A percentile compares a stretch with the other conserved stretches of the same genome.
These are phyloP conservation scores for Tetragonula clypearis DNA, from an alignment of 1,140 invertebrate genomes.

Conservation along the genomic window DNA sequence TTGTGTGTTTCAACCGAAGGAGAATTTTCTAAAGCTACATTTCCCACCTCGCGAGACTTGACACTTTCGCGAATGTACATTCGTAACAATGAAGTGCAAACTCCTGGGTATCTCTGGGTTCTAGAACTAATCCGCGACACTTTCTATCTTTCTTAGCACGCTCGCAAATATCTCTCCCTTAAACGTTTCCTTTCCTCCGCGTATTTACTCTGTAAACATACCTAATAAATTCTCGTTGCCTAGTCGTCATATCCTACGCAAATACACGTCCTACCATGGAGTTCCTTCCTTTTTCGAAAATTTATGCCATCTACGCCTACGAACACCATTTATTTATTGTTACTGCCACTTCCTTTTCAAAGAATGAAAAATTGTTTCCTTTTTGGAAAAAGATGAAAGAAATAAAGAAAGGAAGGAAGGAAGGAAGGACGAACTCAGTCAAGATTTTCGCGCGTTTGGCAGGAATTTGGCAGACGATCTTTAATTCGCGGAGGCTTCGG, in stretches of 20 bases:
- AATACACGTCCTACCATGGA: conserved; percentile 5
- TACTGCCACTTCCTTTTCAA: too few species aligned
- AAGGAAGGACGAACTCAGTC: background rate
- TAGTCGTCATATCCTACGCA: conserved; percentile 24
- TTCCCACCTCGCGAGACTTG: background rate
- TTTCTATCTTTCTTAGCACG: conserved; percentile 43
- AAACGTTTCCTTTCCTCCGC: conserved; percentile 34
- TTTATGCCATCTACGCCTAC: background rate
- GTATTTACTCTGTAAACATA: conserved; percentile 40
- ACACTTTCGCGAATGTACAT: background rate
- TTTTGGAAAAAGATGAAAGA: background rate
- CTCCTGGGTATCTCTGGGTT: background rate
- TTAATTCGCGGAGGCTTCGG: background rate
- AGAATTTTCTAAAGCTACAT: background rate
- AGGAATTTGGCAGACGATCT: background rate
- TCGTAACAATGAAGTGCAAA: conserved; percentile 6
- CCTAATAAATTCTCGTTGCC: conserved; percentile 45
- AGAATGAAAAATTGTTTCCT: background rate
- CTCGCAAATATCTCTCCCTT: conserved; percentile 47
- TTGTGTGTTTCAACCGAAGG: too few species aligned
- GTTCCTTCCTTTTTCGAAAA: background rate
- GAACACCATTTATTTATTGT: background rate
- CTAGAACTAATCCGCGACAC: conserved; percentile 34
- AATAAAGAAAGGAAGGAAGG: too few species aligned
- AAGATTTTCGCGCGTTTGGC: background rate